Conservation (phyloP, 2,797 vertebrate species). For the Psittacula derbiana region DNA sequence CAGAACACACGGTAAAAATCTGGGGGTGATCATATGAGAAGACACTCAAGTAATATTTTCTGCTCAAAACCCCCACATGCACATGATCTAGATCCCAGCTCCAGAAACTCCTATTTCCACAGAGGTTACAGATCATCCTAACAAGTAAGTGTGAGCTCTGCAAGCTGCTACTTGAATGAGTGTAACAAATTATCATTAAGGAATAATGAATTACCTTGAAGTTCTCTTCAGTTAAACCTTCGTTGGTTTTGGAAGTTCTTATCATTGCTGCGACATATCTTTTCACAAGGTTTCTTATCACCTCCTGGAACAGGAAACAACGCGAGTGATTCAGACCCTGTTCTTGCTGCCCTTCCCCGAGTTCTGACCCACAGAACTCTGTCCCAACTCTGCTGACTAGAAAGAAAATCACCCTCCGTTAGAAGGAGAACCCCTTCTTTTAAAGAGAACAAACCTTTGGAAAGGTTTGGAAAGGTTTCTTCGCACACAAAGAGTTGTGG, state of each 20-base stretch:
- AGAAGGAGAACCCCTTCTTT: background rate
- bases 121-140: background rate
- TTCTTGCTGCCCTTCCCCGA: background rate
- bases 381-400: background rate
- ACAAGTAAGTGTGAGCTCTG: background rate
- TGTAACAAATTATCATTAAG: background rate
- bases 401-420: background rate
- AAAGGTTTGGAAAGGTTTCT: background rate
- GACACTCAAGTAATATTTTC: background rate
- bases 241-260: constrained; percentile 93
- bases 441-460: background rate
- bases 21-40: background rate
- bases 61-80: background rate
- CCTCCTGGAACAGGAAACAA: constrained; percentile 82
- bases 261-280: constrained; percentile 96
- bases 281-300: constrained; percentile 94
- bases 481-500: too few relatives aligned
- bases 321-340: background rate
- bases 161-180: background rate
- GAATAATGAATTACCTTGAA: constrained; percentile 84
- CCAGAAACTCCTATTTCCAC: background rate
- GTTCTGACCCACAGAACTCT: background rate
- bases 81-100: background rate
- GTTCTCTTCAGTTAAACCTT: constrained; percentile 95
- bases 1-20: background rate